A percentile compares a stretch with the other conserved stretches of the same genome.
phyloP scores from a whole-genome alignment of 2,797 vertebrate species.

The Chanos chanos region DNA sequence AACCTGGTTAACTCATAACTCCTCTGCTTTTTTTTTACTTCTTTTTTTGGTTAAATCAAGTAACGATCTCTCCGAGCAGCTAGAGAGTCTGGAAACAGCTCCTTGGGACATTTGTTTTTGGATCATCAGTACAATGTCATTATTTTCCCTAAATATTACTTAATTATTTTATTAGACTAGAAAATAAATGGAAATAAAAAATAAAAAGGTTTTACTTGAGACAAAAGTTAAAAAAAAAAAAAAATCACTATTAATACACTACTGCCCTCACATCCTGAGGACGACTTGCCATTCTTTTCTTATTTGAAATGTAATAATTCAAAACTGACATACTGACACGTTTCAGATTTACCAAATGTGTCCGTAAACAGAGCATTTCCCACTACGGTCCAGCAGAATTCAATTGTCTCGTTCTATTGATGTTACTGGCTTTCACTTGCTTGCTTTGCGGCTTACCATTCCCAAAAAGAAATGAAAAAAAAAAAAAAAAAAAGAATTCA shows the following conservation, averaged over 20 bases:
- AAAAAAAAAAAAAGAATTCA: slow-evolving; percentile 34
- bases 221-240: no score
- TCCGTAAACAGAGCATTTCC: slow-evolving; percentile 47
- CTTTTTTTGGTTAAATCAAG: slow-evolving; percentile 33
- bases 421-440: slow-evolving; percentile 72
- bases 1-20: slow-evolving; percentile 68
- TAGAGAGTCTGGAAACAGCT: slow-evolving; percentile 27
- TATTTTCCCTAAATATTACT: no score
- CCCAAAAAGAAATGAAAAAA: neutral
- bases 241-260: no score
- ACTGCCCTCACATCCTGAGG: no score
- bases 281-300: no score
- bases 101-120: slow-evolving; percentile 26
- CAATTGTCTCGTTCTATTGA: slow-evolving; percentile 68
- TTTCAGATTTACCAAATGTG: slow-evolving; percentile 7
- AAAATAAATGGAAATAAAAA: no score
- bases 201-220: no score
- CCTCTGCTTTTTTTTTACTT: slow-evolving; percentile 27
- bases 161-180: no score
- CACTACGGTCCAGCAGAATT: slow-evolving; percentile 62
- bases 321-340: slow-evolving; percentile 14
- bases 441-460: slow-evolving; percentile 61
- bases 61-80: slow-evolving; percentile 18
- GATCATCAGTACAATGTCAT: no score
- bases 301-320: no score